Evolutionary conservation across 1,140 invertebrate species (phyloP).

Genomic region (Piezodorus guildinii): DNA sequence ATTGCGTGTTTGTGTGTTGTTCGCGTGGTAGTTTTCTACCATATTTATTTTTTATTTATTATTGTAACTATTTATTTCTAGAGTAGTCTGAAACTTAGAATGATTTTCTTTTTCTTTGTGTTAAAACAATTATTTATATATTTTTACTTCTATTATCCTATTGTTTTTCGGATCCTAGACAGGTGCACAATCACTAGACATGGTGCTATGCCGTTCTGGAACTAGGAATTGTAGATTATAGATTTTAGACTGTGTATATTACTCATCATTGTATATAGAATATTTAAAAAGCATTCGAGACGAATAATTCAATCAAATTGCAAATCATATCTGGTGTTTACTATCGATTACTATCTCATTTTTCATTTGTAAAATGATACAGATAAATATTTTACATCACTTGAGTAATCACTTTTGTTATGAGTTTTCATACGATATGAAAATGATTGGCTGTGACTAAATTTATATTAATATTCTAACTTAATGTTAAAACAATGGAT

Average conservation of each 20-base stretch:
- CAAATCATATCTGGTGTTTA: neutral
- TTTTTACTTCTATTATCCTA: slow-evolving; percentile 3
- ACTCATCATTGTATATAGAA: neutral
- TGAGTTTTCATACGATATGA: slow-evolving; percentile 11
- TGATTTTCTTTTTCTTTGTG: neutral
- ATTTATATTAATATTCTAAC: slow-evolving; percentile 4
- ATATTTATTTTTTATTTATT: slow-evolving; percentile 8
- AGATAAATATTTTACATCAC: neutral
- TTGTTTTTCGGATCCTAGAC: neutral
- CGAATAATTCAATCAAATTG: slow-evolving; percentile 7
- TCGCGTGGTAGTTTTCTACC: neutral
- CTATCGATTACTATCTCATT: neutral
- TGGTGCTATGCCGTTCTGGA: slow-evolving; percentile 18
- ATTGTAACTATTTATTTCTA: slow-evolving; percentile 7
- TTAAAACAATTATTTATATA: slow-evolving; percentile 1
- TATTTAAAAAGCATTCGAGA: slow-evolving; percentile 9
- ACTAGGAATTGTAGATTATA: neutral
- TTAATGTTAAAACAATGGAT: neutral
- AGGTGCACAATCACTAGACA: slow-evolving; percentile 20
- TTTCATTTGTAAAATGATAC: neutral
- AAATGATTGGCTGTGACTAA: slow-evolving; percentile 14
- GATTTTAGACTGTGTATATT: slow-evolving; percentile 18
- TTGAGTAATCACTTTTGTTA: neutral
- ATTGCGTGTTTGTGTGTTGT: no score
- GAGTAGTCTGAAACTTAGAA: neutral